Evolutionary conservation across 1,140 invertebrate species (phyloP), one percentile per base, ranked within the genome.

Genomic region (Drosophila repletoides): DNA sequence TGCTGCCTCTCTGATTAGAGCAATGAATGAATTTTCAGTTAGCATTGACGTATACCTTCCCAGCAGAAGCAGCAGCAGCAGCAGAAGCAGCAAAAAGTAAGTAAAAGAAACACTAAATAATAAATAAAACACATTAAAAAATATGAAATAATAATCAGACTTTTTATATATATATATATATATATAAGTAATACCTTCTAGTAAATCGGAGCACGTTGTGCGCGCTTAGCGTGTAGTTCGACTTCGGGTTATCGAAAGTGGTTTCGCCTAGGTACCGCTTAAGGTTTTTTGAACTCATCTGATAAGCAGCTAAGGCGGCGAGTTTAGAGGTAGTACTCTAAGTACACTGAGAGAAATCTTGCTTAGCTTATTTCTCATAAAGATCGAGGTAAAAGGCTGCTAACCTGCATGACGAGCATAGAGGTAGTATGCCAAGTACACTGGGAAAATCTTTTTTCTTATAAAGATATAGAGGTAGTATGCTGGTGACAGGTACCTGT

Each of bases 21-120:
- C 40, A 80, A 80, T 86, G 80, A 86, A 86, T 86, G 80, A 71
- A 71, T 53, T 66, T 51, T 33, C 22, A 63, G 40, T 34, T 58
- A 49, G 52, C 28, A 60, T 70, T 70, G 68, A 71, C 68, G 68
- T 71, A n/a, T n/a, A 71, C 68, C 68, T 71, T 71, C 38, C 12
- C 26, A 28, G 6, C 7, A 41, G 12, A 9, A 17, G 19, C 43
- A 46, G 31, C 14, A 46, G 31, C 26, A 28, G 5, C 10, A 15
- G n/a, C n/a, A n/a, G n/a, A n/a, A n/a, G n/a, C n/a, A n/a, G n/a
- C n/a, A 12, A 14, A 12, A 5, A 9, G 26, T 3, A 14, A 45
- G 10, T 17, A 29, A 15, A 9, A 26, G 3, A 43, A 40, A 63
- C 51, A 52, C 53, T 70, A 52, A 48, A 60, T 58, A 61, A 69